These are phyloP conservation scores for Poecilia wingei DNA, from an alignment of 2,797 vertebrate genomes.

Conservation along the genomic window DNA sequence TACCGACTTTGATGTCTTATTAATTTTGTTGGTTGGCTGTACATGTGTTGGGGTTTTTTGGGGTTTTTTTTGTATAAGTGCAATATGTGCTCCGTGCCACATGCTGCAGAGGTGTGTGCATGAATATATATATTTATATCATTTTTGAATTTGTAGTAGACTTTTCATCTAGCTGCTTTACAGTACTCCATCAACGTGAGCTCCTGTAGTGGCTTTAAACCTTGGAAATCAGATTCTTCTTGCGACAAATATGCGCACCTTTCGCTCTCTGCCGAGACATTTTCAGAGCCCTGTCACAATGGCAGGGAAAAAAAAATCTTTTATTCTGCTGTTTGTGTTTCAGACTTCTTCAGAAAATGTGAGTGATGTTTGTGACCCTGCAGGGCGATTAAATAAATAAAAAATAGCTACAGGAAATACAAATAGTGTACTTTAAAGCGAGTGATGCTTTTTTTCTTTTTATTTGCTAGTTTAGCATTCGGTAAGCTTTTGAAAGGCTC, in stretches of 20 bases:
- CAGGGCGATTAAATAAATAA: not conserved
- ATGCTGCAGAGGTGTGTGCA: not conserved
- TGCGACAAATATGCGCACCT: not conserved
- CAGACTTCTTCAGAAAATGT: not conserved
- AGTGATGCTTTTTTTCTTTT: not conserved
- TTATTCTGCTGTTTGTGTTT: not conserved
- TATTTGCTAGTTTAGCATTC: not conserved
- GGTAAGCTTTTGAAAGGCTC: not conserved
- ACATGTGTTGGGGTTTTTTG: not conserved
- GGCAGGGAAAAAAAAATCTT: not conserved
- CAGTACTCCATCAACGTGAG: not conserved
- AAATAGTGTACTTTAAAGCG: not conserved
- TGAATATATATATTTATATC: not conserved
- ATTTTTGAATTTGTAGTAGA: not conserved
- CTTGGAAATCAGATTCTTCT: not conserved
- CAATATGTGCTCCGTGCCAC: constrained; percentile 17
- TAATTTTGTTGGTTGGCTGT: constrained; percentile 55
- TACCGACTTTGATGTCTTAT: constrained; percentile 64
- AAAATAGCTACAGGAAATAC: not conserved
- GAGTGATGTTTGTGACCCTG: not conserved
- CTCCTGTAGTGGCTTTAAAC: too few species aligned
- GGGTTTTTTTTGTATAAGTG: constrained; percentile 37
- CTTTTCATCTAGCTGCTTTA: not conserved
- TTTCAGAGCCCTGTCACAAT: not conserved
- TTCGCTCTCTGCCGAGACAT: not conserved